A percentile compares a stretch with the other conserved stretches of the same genome.
phyloP scores from a whole-genome alignment of 2,113 vertebrate genomes.

The Neoarius graeffei region DNA sequence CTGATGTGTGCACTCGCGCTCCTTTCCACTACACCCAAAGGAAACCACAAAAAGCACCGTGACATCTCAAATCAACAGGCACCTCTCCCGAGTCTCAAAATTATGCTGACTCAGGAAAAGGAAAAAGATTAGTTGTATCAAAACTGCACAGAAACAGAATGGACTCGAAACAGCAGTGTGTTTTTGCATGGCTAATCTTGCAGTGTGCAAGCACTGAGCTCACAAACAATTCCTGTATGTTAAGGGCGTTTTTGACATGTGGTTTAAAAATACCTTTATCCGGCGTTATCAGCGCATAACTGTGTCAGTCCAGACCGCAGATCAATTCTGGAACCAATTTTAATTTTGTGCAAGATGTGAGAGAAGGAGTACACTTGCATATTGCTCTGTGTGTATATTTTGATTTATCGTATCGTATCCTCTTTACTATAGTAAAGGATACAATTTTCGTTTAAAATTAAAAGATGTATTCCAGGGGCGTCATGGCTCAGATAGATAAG shows the following conservation, averaged over 20 bases:
- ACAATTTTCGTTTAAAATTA: no score
- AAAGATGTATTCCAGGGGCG: not conserved
- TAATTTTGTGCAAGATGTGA: not conserved
- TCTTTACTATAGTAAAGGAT: no score
- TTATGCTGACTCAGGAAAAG: not conserved
- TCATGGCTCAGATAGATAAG: no score
- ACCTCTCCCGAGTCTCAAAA: not conserved
- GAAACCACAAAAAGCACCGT: conserved; percentile 22
- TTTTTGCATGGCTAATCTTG: not conserved
- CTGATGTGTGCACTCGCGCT: not conserved
- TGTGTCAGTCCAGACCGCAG: not conserved
- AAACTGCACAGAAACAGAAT: not conserved
- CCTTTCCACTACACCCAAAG: conserved; percentile 12
- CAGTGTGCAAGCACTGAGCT: not conserved
- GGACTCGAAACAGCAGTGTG: not conserved
- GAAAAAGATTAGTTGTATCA: not conserved
- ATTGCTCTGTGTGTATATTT: not conserved
- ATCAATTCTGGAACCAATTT: not conserved
- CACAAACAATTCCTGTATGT: not conserved
- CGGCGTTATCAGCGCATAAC: not conserved
- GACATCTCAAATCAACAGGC: not conserved
- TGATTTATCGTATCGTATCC: not conserved
- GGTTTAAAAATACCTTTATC: not conserved
- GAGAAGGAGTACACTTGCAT: not conserved
- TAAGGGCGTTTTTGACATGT: not conserved